Evolutionary conservation across 2,797 vertebrate species (phyloP), one percentile per base, ranked within the genome.

Genomic region (Avahi laniger): DNA sequence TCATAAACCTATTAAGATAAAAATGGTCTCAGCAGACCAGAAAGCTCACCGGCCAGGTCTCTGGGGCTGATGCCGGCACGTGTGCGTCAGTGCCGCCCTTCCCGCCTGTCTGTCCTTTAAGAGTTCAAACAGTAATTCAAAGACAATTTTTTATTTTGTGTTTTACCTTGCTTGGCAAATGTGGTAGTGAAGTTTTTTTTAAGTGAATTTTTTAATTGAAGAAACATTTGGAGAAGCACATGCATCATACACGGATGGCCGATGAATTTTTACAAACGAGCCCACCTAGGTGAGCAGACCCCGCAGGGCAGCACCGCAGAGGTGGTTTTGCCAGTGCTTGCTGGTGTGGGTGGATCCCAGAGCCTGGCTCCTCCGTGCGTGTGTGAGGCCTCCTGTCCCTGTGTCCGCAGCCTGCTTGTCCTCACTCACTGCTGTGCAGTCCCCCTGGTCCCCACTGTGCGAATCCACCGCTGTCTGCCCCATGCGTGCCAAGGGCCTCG

Each of bases 41-140:
- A 8, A 17, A 26, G 0, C 48, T 17, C 38, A 0, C 10, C 9
- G 2, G 33, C 57, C 57, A 11, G 17, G 7, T 18, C 61, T 17
- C 33, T 12, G 30, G 14, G 6, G 30, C 13, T 48, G 2, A 0
- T 13, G 3, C 2, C 1, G 1, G 54, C 22, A 0, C 0, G 0
- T 20, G 3, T 17, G 4, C 5, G 0, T 12, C 35, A 0, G 38
- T 4, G 0, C 48, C 0, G 2, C 38, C 33, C 76, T 28, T 41
- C 57, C 57, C 8, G 9, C 48, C 43, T 17, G 33, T 13, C 28
- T 5, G 48, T 24, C 78, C 43, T 1, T 0, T 0, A 14, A 61
- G 38, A 4, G 46, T 30, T 48, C 33, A 30, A 26, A 12, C 4
- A 7, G 15, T 5, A n/a, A 1, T 5, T 33, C 10, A 0, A 41